Conservation (phyloP, 2,888 invertebrate species). For the Drosophila pseudotakahashii region DNA sequence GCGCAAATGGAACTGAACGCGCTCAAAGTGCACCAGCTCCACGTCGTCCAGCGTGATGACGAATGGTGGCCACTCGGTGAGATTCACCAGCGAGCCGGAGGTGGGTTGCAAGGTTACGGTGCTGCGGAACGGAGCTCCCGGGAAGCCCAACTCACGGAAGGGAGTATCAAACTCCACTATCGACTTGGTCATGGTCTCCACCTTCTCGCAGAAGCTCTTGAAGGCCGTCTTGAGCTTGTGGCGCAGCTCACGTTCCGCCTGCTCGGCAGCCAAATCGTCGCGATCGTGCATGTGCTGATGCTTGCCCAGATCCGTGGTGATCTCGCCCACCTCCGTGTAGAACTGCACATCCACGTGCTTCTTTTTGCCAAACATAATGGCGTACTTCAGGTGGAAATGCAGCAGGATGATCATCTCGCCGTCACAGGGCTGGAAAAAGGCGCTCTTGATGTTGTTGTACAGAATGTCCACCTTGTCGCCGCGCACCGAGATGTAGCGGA, state of each 20-base stretch:
- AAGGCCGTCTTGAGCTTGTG: constrained; percentile 99
- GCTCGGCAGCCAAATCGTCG: constrained; percentile 99
- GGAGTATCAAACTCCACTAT: constrained; percentile 99
- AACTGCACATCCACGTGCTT: constrained; percentile 99
- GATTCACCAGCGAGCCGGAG: constrained; percentile 97
- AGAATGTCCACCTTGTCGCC: constrained; percentile 99
- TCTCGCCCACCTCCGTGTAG: constrained; percentile 99
- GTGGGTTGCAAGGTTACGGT: constrained; percentile 98
- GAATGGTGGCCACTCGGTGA: constrained; percentile 99
- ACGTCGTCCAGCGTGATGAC: constrained; percentile 99
- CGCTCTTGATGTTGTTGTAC: constrained; percentile 99
- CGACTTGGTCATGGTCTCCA: constrained; percentile 97
- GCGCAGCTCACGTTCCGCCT: constrained; percentile 97
- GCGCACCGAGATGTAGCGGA: constrained; percentile 98
- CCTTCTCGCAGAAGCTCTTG: constrained; percentile 99
- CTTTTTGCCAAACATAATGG: constrained; percentile 99
- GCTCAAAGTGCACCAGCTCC: constrained; percentile 98
- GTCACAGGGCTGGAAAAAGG: constrained; percentile 99
- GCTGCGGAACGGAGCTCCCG: constrained; percentile 98
- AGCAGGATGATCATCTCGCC: constrained; percentile 99
- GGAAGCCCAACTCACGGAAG: constrained; percentile 98
- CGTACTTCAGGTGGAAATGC: constrained; percentile 99
- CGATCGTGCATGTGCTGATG: constrained; percentile 99
- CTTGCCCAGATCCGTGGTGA: constrained; percentile 99
- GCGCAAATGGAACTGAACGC: constrained; percentile 99